Conservation (phyloP, 2,797 vertebrate genomes). For the Vireo griseus region DNA sequence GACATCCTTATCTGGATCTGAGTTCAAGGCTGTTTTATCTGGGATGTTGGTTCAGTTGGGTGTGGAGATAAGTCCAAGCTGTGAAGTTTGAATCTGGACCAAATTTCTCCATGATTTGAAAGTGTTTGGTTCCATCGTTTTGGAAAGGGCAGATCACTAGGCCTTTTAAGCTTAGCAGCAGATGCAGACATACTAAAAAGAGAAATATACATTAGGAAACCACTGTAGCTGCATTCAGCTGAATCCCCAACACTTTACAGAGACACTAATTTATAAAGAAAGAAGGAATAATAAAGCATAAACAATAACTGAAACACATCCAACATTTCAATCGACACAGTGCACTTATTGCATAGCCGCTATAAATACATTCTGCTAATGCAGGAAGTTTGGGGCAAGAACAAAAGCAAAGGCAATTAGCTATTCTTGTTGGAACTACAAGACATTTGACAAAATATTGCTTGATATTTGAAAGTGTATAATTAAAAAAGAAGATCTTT, state of each 20-base stretch:
- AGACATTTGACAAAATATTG: not conserved
- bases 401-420: not conserved
- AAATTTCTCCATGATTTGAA: not conserved
- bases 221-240: not conserved
- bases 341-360: fast-evolving
- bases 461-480: not conserved
- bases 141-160: not conserved
- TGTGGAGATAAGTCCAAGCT: slow-evolving; percentile 16
- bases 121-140: not conserved
- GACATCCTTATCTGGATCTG: not conserved
- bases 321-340: not conserved
- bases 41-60: not conserved
- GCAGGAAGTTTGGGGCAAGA: not conserved
- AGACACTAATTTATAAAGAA: not conserved
- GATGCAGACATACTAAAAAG: not conserved
- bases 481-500: not conserved
- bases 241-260: not conserved
- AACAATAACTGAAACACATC: not conserved
- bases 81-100: slow-evolving; percentile 24
- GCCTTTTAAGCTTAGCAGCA: not conserved
- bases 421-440: not conserved
- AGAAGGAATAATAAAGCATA: not conserved
- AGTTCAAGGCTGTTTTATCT: slow-evolving; percentile 28
- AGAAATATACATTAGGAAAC: not conserved
- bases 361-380: not conserved